Evolutionary conservation across 2,797 vertebrate genomes (phyloP).

Genomic region (Sebastes jordani): DNA sequence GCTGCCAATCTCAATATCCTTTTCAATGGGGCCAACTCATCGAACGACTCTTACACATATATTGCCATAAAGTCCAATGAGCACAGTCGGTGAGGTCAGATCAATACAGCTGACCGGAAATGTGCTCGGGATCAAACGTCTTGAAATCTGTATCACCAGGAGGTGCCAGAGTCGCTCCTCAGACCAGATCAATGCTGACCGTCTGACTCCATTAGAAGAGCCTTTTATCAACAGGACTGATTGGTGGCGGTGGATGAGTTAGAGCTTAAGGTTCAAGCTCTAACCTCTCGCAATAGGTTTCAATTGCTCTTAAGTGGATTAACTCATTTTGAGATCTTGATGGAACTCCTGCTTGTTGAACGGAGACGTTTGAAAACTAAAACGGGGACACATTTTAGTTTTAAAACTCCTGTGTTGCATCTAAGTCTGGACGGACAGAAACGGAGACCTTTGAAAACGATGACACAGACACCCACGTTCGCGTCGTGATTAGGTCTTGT

Average conservation of each 20-base stretch:
- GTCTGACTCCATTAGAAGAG: slow-evolving; percentile 56
- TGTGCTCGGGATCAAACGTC: slow-evolving; percentile 34
- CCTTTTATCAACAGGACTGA: slow-evolving; percentile 54
- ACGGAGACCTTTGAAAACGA: too few relatives aligned
- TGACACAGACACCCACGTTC: too few relatives aligned
- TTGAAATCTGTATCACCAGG: slow-evolving; percentile 45
- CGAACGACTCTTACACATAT: slow-evolving; percentile 38
- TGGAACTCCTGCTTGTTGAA: slow-evolving; percentile 1
- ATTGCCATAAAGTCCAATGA: slow-evolving; percentile 26
- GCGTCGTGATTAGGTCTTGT: too few relatives aligned
- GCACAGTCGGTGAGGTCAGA: slow-evolving; percentile 30
- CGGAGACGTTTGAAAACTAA: too few relatives aligned
- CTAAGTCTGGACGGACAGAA: too few relatives aligned
- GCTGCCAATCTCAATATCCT: slow-evolving; percentile 52
- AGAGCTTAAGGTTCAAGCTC: slow-evolving; percentile 7
- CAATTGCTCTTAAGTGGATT: slow-evolving; percentile 29
- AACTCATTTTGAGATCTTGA: slow-evolving; percentile 11
- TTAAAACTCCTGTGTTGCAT: too few relatives aligned
- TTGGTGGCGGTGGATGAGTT: slow-evolving; percentile 29
- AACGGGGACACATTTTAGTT: too few relatives aligned
- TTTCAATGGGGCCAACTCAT: slow-evolving; percentile 41
- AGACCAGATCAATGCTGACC: slow-evolving; percentile 62
- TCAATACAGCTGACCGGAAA: slow-evolving; percentile 51
- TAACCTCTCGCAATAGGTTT: slow-evolving; percentile 21
- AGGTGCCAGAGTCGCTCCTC: slow-evolving; percentile 36